Conservation (phyloP, 2,888 invertebrate genomes). For the Sesia bembeciformis region DNA sequence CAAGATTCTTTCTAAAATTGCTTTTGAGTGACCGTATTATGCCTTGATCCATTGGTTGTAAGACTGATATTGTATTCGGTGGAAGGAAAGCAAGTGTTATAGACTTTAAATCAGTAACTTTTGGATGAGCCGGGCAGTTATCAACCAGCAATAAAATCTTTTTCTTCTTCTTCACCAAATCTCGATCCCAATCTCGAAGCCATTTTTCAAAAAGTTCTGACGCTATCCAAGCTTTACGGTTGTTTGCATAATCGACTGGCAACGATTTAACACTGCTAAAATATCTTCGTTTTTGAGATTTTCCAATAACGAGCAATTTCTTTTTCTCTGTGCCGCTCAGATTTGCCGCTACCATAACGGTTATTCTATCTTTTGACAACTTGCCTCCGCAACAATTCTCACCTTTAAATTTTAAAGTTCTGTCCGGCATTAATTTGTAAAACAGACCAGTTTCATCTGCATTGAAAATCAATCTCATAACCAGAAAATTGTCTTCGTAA, state of each 20-base stretch:
- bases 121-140: constrained; percentile 9
- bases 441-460: constrained; percentile 6
- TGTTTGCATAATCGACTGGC: constrained; percentile 12
- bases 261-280: constrained; percentile 12
- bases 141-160: constrained; percentile 11
- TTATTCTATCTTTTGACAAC: constrained; percentile 12
- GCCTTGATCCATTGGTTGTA: constrained; percentile 15
- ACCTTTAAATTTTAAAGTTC: constrained; percentile 13
- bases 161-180: constrained; percentile 8
- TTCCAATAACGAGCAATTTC: constrained; percentile 11
- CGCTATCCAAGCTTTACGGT: constrained; percentile 13
- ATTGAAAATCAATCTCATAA: not conserved
- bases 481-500: too few species aligned
- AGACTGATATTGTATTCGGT: constrained; percentile 11
- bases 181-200: constrained; percentile 8
- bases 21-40: constrained; percentile 13
- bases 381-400: constrained; percentile 14
- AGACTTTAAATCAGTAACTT: constrained; percentile 2
- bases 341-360: constrained; percentile 2
- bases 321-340: constrained; percentile 5
- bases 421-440: constrained; percentile 13
- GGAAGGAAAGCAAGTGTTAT: constrained; percentile 10
- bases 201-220: constrained; percentile 13
- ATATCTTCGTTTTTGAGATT: constrained; percentile 13
- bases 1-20: constrained; percentile 11